phyloP scores from a whole-genome alignment of 1,140 invertebrate species.

The Meloidogyne floridensis region DNA sequence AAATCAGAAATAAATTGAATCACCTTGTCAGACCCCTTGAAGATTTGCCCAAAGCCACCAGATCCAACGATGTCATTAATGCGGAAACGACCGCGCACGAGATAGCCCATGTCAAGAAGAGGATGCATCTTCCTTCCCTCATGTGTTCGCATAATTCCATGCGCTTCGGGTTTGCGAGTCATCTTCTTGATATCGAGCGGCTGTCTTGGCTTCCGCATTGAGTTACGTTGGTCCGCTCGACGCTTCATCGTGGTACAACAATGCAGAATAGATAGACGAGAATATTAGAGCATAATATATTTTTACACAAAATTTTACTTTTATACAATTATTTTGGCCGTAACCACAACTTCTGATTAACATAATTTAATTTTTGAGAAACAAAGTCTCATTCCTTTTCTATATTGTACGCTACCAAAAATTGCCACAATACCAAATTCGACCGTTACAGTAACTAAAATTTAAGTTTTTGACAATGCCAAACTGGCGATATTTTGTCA shows the following conservation, averaged over 20 bases:
- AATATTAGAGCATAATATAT: no score
- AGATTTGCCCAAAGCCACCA: background rate
- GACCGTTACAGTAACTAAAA: no score
- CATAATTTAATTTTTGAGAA: no score
- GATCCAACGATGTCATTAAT: constrained; percentile 1
- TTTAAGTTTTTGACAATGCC: no score
- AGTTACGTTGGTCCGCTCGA: background rate
- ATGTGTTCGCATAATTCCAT: background rate
- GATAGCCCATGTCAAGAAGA: background rate
- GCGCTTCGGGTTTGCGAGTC: background rate
- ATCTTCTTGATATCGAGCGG: background rate
- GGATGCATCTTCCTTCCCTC: background rate
- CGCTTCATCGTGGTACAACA: background rate
- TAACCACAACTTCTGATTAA: no score
- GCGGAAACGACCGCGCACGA: background rate
- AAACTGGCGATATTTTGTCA: no score
- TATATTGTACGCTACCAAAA: no score
- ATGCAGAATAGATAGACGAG: background rate
- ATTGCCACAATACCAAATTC: no score
- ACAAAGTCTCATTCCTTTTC: no score
- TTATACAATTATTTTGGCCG: no score
- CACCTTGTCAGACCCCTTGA: background rate
- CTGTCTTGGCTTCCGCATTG: background rate
- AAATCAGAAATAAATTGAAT: background rate
- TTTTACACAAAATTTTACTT: no score